phyloP scores from a whole-genome alignment of 92 coral and sea anemone species.

The Siderastrea siderea region DNA sequence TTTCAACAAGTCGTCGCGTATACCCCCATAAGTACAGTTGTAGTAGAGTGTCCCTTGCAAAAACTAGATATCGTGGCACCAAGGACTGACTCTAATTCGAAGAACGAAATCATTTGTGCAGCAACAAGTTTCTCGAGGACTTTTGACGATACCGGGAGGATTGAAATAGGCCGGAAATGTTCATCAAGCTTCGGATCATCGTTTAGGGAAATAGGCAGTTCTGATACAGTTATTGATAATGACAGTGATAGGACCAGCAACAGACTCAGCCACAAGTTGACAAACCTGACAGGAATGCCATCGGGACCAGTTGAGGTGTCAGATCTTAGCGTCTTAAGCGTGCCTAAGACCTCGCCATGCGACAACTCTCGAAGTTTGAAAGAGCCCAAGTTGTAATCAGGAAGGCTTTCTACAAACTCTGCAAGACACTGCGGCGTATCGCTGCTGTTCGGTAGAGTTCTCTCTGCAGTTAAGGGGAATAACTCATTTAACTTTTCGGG shows the following conservation, averaged over 20 bases:
- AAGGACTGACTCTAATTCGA: slow-evolving; percentile 24
- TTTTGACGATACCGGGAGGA: slow-evolving; percentile 15
- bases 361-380: slow-evolving; percentile 30
- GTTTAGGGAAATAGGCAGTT: background rate
- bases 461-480: slow-evolving; percentile 56
- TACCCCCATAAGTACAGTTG: background rate
- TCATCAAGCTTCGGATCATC: slow-evolving; percentile 15
- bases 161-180: slow-evolving; percentile 29
- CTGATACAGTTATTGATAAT: too few relatives aligned
- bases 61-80: slow-evolving; percentile 49
- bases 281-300: background rate
- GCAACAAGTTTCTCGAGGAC: slow-evolving; percentile 18
- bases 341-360: slow-evolving; percentile 28
- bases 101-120: slow-evolving; percentile 11
- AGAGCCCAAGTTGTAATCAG: background rate
- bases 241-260: too few relatives aligned
- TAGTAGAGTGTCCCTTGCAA: slow-evolving; percentile 34
- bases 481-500: slow-evolving; percentile 12
- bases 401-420: slow-evolving; percentile 26
- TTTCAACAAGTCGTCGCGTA: background rate
- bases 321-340: slow-evolving; percentile 3
- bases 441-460: slow-evolving; percentile 29
- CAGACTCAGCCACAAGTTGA: too few relatives aligned
- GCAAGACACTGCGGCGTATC: slow-evolving; percentile 16
- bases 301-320: slow-evolving; percentile 40